phyloP scores from a whole-genome alignment of 2,888 invertebrate species.

The Caenorhabditis wallacei region DNA sequence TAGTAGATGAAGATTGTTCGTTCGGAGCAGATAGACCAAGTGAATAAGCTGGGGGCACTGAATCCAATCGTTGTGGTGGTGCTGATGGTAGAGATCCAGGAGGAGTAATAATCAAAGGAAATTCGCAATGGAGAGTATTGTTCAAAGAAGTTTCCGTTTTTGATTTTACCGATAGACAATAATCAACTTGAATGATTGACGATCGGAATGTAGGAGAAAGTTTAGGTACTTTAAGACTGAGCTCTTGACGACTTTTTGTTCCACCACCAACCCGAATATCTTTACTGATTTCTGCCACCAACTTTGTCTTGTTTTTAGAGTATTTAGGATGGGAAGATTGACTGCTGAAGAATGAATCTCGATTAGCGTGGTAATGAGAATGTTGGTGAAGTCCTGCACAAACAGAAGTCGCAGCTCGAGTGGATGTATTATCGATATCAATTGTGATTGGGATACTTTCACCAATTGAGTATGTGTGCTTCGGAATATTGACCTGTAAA shows the following conservation, averaged over 20 bases:
- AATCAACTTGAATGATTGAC: conserved; percentile 57
- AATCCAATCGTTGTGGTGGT: too few species aligned
- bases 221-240: conserved; percentile 6
- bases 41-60: too few species aligned
- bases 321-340: too few species aligned
- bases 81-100: too few species aligned
- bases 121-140: conserved; percentile 7
- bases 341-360: too few species aligned
- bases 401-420: not conserved
- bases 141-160: conserved; percentile 19
- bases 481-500: conserved; percentile 22
- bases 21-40: too few species aligned
- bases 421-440: conserved; percentile 23
- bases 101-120: not conserved
- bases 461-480: not conserved
- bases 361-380: too few species aligned
- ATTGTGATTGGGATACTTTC: conserved; percentile 22
- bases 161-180: conserved; percentile 8
- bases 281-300: too few species aligned
- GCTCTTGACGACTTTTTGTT: not conserved
- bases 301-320: too few species aligned
- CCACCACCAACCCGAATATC: too few species aligned
- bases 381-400: conserved; percentile 27
- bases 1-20: too few species aligned
- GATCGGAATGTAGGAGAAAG: conserved; percentile 20